phyloP scores from a whole-genome alignment of 2,888 invertebrate species.

The Acanthosoma haemorrhoidale region DNA sequence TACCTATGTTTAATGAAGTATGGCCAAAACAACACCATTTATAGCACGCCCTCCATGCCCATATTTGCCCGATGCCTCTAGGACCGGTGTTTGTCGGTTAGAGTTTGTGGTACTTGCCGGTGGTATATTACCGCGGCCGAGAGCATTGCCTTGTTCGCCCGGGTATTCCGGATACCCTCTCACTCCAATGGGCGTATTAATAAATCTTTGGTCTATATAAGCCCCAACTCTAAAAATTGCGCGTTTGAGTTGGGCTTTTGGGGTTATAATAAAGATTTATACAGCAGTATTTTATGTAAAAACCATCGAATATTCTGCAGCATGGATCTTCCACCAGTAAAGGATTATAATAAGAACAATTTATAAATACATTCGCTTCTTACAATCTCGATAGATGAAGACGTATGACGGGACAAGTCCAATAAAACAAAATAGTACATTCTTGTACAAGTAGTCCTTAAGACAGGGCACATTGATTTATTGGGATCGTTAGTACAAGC shows the following conservation, averaged over 20 bases:
- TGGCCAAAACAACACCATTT: too few species aligned
- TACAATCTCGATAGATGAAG: too few species aligned
- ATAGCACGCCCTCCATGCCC: too few species aligned
- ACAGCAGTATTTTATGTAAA: constrained; percentile 9
- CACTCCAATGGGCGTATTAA: background rate
- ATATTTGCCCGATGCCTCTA: too few species aligned
- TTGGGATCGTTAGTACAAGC: too few species aligned
- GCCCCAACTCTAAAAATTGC: constrained; percentile 20
- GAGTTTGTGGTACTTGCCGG: background rate
- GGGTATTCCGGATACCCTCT: background rate
- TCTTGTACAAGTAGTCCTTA: too few species aligned
- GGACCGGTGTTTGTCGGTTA: background rate
- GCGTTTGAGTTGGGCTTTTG: constrained; percentile 8
- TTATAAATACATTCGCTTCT: constrained; percentile 1
- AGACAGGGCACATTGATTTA: too few species aligned
- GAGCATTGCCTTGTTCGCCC: background rate
- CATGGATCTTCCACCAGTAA: background rate
- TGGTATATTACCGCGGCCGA: background rate
- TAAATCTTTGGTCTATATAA: constrained; percentile 6
- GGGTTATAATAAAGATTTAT: constrained; percentile 18
- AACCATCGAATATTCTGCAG: background rate
- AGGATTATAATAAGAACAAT: background rate
- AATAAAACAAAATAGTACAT: too few species aligned
- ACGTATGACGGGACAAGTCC: background rate
- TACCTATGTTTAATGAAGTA: too few species aligned